A percentile compares a stretch with the other conserved stretches of the same genome.
Evolutionary conservation across 2,888 invertebrate species (phyloP).

Genomic region (Bhutanitis thaidina): DNA sequence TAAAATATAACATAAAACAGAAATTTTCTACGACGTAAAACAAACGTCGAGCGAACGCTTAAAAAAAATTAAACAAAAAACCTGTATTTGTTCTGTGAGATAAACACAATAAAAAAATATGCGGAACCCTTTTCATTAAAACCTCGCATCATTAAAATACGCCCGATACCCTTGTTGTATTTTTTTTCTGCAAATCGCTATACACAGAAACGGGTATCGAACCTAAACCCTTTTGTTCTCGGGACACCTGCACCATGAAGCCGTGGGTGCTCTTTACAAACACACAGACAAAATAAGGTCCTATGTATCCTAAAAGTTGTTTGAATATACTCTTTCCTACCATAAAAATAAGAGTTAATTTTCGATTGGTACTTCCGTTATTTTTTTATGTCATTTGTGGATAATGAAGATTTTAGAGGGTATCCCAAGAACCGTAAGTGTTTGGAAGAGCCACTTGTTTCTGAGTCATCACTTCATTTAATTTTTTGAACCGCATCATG

Average conservation of each 20-base stretch:
- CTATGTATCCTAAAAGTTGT: constrained; percentile 21
- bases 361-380: constrained; percentile 19
- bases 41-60: neutral
- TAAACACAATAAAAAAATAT: constrained; percentile 20
- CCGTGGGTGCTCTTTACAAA: constrained; percentile 65
- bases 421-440: constrained; percentile 38
- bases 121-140: constrained; percentile 31
- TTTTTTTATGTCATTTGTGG: constrained; percentile 39
- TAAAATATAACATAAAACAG: neutral
- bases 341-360: neutral
- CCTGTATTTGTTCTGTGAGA: constrained; percentile 15
- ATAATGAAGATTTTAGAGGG: constrained; percentile 52
- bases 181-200: constrained; percentile 55
- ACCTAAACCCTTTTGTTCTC: constrained; percentile 65
- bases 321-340: constrained; percentile 16
- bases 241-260: constrained; percentile 71
- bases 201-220: constrained; percentile 59
- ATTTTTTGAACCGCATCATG: constrained; percentile 12
- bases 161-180: constrained; percentile 29
- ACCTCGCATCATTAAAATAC: constrained; percentile 29
- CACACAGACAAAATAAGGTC: constrained; percentile 45
- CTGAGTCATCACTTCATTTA: constrained; percentile 33
- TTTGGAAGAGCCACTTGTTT: constrained; percentile 38
- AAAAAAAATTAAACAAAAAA: neutral
- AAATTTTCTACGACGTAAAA: neutral